Conservation (phyloP, 2,113 vertebrate genomes). For the Nibea coibor region DNA sequence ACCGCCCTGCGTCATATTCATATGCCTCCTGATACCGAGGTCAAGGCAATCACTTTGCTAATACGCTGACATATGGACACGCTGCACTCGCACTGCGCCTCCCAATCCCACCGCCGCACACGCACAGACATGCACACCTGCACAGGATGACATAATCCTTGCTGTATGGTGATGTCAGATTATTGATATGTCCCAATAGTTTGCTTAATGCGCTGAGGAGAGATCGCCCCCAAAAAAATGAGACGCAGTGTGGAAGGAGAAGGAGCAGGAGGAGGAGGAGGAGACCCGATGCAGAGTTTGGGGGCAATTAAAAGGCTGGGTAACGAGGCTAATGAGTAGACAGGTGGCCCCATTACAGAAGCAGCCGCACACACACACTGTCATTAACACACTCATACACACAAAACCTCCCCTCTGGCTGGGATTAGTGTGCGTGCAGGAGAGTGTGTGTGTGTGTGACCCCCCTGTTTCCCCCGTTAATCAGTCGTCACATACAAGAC, state of each 20-base stretch:
- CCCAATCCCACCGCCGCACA: conserved; percentile 49
- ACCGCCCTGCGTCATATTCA: conserved; percentile 47
- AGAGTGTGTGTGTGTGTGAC: conserved; percentile 22
- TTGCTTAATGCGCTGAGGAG: conserved; percentile 33
- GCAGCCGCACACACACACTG: conserved; percentile 48
- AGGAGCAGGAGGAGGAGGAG: conserved; percentile 34
- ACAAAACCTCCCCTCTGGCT: conserved; percentile 73
- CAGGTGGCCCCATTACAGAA: conserved; percentile 83
- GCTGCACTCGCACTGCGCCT: conserved; percentile 35
- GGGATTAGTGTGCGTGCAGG: conserved; percentile 65
- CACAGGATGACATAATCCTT: conserved; percentile 52
- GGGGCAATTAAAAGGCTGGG: conserved; percentile 81
- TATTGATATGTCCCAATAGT: conserved; percentile 62
- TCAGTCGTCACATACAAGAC: conserved; percentile 69
- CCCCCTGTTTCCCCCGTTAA: conserved; percentile 54
- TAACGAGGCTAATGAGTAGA: conserved; percentile 84
- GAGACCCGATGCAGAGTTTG: conserved; percentile 61
- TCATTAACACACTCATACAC: conserved; percentile 56
- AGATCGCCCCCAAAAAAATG: conserved; percentile 10
- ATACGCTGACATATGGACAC: conserved; percentile 52
- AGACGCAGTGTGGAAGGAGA: conserved; percentile 9
- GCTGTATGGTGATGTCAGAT: conserved; percentile 63
- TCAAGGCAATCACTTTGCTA: conserved; percentile 68
- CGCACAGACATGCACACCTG: conserved; percentile 45
- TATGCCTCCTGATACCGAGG: conserved; percentile 54